Conservation (phyloP, 1,140 invertebrate genomes). For the Ephestia elutella region DNA sequence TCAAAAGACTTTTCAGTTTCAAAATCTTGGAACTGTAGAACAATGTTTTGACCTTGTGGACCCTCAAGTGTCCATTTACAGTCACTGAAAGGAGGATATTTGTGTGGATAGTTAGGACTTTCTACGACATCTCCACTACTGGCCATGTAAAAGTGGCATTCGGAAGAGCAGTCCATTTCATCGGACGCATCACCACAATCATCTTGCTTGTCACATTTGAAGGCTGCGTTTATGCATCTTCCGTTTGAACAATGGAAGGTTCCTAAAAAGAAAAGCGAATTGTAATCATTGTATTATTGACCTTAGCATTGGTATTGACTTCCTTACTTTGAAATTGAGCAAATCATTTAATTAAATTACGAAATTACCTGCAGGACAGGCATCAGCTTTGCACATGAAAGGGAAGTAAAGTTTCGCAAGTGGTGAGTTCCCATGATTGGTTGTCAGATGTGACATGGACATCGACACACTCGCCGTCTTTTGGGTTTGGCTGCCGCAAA, state of each 20-base stretch:
- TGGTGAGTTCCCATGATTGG: conserved; percentile 94
- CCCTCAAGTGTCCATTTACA: conserved; percentile 98
- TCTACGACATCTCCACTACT: conserved; percentile 96
- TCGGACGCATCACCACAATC: conserved; percentile 95
- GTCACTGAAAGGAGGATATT: conserved; percentile 90
- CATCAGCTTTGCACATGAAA: conserved; percentile 92
- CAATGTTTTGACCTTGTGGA: conserved; percentile 94
- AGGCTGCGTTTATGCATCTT: conserved; percentile 90
- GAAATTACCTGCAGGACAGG: conserved; percentile 88
- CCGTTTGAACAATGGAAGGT: conserved; percentile 95
- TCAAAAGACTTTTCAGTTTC: conserved; percentile 97
- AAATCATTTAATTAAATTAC: conserved; percentile 8
- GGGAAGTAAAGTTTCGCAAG: conserved; percentile 94
- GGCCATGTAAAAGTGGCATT: conserved; percentile 94
- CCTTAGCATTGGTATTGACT: conserved; percentile 25
- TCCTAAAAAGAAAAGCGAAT: conserved; percentile 72
- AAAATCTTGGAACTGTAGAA: conserved; percentile 96
- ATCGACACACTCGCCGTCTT: conserved; percentile 91
- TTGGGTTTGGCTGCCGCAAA: conserved; percentile 88
- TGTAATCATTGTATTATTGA: conserved; percentile 23
- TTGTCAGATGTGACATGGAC: conserved; percentile 83
- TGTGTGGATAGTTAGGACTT: conserved; percentile 94
- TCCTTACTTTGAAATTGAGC: conserved; percentile 8
- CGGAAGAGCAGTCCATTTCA: conserved; percentile 90
- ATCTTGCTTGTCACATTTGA: conserved; percentile 93